Evolutionary conservation across 2,113 vertebrate genomes (phyloP).

Genomic region (Gorsachius goisagi): DNA sequence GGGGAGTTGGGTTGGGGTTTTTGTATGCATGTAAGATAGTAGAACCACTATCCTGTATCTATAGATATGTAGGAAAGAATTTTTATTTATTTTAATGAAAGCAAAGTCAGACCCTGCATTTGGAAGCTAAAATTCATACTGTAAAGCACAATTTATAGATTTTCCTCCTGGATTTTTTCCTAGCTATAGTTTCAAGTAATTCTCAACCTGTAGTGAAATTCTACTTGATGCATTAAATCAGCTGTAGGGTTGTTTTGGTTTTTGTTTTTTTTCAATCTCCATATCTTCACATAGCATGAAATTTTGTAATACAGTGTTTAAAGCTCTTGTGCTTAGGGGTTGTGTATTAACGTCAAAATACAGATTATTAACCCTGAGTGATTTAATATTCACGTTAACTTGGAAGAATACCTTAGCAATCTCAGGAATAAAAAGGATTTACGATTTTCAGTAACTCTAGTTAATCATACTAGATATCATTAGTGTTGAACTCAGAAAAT

Average conservation of each 20-base stretch:
- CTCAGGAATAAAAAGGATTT: not conserved
- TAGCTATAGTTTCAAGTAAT: not conserved
- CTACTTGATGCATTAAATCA: not conserved
- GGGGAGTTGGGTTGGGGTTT: accelerated
- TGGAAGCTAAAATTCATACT: not conserved
- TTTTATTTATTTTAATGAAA: not conserved
- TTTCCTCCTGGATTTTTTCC: not conserved
- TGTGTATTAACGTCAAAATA: not conserved
- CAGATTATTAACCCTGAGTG: not conserved
- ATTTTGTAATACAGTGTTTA: not conserved
- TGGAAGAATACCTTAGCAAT: not conserved
- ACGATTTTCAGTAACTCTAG: not conserved
- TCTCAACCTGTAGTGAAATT: not conserved
- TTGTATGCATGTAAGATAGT: not conserved
- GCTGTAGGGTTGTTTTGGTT: not conserved
- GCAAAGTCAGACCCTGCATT: not conserved
- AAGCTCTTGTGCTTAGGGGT: not conserved
- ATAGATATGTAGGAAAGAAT: not conserved
- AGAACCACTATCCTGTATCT: not conserved
- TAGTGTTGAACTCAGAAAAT: not conserved
- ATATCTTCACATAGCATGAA: not conserved
- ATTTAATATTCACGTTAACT: not conserved
- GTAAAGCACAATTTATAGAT: not conserved
- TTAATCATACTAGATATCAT: not conserved
- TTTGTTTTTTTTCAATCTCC: not conserved